Evolutionary conservation across 2,797 vertebrate species (phyloP).

Genomic region (Eulemur mongoz): DNA sequence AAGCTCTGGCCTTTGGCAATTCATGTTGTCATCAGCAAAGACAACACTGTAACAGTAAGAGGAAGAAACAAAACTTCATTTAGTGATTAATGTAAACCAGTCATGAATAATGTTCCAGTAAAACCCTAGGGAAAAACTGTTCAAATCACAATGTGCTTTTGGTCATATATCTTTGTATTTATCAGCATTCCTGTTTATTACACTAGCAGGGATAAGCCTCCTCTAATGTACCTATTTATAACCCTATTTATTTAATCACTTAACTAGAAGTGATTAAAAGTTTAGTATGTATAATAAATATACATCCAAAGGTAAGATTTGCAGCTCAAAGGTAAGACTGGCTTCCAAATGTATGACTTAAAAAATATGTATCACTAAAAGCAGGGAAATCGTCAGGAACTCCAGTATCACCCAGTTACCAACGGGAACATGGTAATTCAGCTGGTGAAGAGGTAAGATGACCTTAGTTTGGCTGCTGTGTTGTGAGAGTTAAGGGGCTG

Average conservation of each 20-base stretch:
- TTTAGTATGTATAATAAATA: neutral
- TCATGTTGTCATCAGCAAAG: conserved; percentile 75
- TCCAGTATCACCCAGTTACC: neutral
- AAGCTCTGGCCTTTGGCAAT: conserved; percentile 79
- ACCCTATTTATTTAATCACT: neutral
- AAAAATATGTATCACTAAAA: conserved; percentile 31
- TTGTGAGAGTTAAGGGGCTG: neutral
- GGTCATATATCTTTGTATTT: neutral
- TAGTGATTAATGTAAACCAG: conserved; percentile 57
- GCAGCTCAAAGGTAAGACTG: conserved; percentile 58
- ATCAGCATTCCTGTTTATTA: neutral
- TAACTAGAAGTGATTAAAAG: conserved; percentile 14
- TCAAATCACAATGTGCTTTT: conserved; percentile 26
- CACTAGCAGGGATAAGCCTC: neutral
- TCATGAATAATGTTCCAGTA: conserved; percentile 44
- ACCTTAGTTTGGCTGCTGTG: neutral
- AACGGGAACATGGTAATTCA: neutral
- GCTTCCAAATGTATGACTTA: neutral
- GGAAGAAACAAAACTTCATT: conserved; percentile 59
- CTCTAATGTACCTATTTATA: neutral
- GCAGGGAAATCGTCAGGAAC: neutral
- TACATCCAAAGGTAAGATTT: neutral
- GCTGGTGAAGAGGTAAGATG: neutral
- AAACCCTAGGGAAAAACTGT: neutral
- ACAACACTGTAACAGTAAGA: conserved; percentile 3